Evolutionary conservation across 2,113 vertebrate species (phyloP), one percentile per base, ranked within the genome.

Genomic region (Rhadina sibilatrix): DNA sequence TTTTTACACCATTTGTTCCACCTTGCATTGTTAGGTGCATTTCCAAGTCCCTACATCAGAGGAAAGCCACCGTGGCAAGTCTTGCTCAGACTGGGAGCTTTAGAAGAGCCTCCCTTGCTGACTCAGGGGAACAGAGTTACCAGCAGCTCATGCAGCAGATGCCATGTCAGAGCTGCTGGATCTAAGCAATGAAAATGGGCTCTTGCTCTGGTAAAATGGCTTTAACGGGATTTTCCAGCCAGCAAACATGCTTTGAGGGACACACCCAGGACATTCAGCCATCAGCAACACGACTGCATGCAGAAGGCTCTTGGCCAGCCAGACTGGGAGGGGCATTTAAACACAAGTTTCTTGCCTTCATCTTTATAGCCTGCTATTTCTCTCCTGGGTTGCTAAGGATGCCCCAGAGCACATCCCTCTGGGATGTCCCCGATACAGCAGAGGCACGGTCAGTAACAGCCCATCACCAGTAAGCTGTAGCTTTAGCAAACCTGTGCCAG

Each of bases 221-320:
- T 77, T 89, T 93, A 88, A 74, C 5, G 5, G 50, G 63, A 80
- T 90, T 93, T 95, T 95, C 87, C 85, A 90, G 50, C 30, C 74
- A 87, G 82, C 54, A 77, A 94, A 83, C 9, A 33, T 2, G 0
- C 71, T 72, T 60, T 50, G 47, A 88, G 5, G 14, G 82, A 59
- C 93, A 97, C 87, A 90, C 88, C 93, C 82, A 74, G 71, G 82
- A 93, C 82, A 70, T 54, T 94, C 66, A 86, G 75, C 89, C 84
- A 87, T 69, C 63, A 89, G 66, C 66, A 85, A 59, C 75, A 47
- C 7, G 0, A 69, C 63, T 65, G 35, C 12, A 5, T 37, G 75
- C 47, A 56, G 46, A 76, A 94, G 30, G 50, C 38, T 85, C 59
- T 93, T 37, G 31, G 85, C 71, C 75, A 76, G 42, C 46, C 54